Conservation (phyloP, 2,888 invertebrate genomes). For the Timandra comae region DNA sequence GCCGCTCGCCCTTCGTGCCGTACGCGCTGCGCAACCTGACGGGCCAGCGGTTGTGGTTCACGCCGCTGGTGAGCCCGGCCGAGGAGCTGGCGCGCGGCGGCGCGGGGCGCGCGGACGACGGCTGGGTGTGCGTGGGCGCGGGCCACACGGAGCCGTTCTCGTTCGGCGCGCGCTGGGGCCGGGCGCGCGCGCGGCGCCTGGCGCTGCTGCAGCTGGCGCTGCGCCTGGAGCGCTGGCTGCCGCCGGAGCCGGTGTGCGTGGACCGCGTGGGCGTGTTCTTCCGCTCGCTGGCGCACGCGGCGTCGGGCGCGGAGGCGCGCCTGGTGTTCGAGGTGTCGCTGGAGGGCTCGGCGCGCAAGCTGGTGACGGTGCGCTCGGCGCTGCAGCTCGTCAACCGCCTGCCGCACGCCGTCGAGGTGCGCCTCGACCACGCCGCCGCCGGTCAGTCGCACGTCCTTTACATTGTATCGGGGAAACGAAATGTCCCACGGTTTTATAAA, state of each 20-base stretch:
- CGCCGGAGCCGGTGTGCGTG: conserved; percentile 92
- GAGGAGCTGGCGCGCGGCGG: conserved; percentile 57
- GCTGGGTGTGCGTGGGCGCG: conserved; percentile 81
- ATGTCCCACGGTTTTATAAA: too few relatives aligned
- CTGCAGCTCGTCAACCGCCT: conserved; percentile 87
- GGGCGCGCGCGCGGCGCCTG: conserved; percentile 73
- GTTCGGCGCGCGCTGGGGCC: conserved; percentile 82
- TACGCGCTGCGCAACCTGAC: conserved; percentile 95
- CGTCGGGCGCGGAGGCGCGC: conserved; percentile 78
- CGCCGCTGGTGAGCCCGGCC: conserved; percentile 85
- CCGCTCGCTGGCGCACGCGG: conserved; percentile 69
- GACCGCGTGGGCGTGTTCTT: conserved; percentile 98
- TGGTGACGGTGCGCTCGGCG: conserved; percentile 94
- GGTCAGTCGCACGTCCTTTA: conserved; percentile 24
- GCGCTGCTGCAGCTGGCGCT: conserved; percentile 91
- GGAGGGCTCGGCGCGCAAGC: conserved; percentile 95
- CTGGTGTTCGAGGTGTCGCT: conserved; percentile 94
- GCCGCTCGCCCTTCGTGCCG: conserved; percentile 94
- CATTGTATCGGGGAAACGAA: too few relatives aligned
- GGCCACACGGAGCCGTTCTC: conserved; percentile 90
- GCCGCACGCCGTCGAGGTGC: conserved; percentile 79
- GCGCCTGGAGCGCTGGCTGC: conserved; percentile 92
- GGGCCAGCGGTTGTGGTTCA: conserved; percentile 90
- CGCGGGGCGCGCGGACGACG: conserved; percentile 58
- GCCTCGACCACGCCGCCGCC: conserved; percentile 49